A percentile compares a stretch with the other conserved stretches of the same genome.
phyloP scores from a whole-genome alignment of 2,888 invertebrate genomes.

The Scotopteryx bipunctaria region DNA sequence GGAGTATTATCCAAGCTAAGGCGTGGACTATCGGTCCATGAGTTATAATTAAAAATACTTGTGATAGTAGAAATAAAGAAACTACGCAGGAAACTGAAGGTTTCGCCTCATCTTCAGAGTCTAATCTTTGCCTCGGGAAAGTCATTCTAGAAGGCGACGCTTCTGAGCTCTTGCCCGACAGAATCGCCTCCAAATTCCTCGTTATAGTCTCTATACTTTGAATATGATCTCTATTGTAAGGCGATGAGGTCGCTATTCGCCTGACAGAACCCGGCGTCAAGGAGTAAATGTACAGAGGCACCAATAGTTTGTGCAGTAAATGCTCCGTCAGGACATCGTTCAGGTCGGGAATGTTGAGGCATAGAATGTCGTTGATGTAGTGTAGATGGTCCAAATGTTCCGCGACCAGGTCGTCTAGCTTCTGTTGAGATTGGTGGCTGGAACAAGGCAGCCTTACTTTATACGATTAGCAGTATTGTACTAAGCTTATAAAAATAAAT shows the following conservation, averaged over 20 bases:
- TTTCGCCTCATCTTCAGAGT: constrained; percentile 83
- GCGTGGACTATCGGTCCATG: constrained; percentile 95
- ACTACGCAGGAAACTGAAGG: constrained; percentile 95
- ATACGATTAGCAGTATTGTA: constrained; percentile 30
- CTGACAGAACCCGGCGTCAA: constrained; percentile 81
- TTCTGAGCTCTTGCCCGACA: constrained; percentile 83
- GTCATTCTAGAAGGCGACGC: constrained; percentile 70
- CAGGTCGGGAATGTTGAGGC: constrained; percentile 94
- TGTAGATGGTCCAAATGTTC: constrained; percentile 99
- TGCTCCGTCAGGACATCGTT: constrained; percentile 98
- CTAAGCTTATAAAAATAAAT: constrained; percentile 38
- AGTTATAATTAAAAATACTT: constrained; percentile 97
- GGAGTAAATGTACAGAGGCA: constrained; percentile 97
- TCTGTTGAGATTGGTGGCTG: constrained; percentile 95
- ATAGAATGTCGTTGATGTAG: constrained; percentile 97
- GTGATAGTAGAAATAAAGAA: constrained; percentile 94
- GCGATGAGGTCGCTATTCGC: constrained; percentile 56
- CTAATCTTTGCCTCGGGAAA: constrained; percentile 64
- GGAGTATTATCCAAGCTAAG: constrained; percentile 94
- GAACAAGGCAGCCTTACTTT: constrained; percentile 30
- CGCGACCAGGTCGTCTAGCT: constrained; percentile 96
- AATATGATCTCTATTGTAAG: constrained; percentile 72
- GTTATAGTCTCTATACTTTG: constrained; percentile 85
- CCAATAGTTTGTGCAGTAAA: constrained; percentile 94
- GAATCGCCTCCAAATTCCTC: constrained; percentile 85